Base-by-base conservation (phyloP, 2,797 vertebrate genomes). In the Sebastes diploproa region DNA sequence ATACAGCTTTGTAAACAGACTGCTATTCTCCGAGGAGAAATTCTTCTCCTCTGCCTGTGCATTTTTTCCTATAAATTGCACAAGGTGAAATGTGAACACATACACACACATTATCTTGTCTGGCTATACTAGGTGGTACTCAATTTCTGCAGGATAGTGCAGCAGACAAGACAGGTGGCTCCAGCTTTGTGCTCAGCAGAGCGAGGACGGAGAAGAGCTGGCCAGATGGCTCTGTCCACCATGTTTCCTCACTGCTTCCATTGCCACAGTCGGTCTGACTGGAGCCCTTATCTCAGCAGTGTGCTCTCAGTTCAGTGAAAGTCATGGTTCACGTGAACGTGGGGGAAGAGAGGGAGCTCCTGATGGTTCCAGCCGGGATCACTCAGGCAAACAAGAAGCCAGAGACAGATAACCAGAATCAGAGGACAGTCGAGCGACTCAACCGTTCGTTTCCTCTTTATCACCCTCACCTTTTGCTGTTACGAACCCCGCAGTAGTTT, bases 201-300 rank as follows among this genome's bases (percentile, higher is more conserved):
- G 94, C 93, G 88, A 80, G 80, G 88, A 86, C 46, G 32, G 75
- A 84, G 75, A 80, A 67, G 85, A 88, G 85, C 88, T 56, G 83
- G 86, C 92, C 92, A 94, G 93, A 95, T 94, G 95, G 94, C 88
- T 87, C 78, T 23, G 82, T 94, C 92, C 91, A 83, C 89, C 91
- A 91, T 85, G 78, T 89, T 93, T 85, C 56, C 83, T 88, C 89
- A 20, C 84, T 46, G 91, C 79, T 90, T 92, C 75, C 82, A 70
- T 75, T 81, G 78, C 87, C 63, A 82, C 89, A 87, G 82, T 85
- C 38, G n/a, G 80, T 81, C 88, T 77, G 86, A 88, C 83, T 75
- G 70, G 68, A 87, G 77, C 73, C 80, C 91, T 95, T 95, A 95
- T 95, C 94, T 86, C 81, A 54, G 77, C 78, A n/a, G 65, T 87